phyloP scores from a whole-genome alignment of 1,140 invertebrate genomes.

The Eupeodes corollae region DNA sequence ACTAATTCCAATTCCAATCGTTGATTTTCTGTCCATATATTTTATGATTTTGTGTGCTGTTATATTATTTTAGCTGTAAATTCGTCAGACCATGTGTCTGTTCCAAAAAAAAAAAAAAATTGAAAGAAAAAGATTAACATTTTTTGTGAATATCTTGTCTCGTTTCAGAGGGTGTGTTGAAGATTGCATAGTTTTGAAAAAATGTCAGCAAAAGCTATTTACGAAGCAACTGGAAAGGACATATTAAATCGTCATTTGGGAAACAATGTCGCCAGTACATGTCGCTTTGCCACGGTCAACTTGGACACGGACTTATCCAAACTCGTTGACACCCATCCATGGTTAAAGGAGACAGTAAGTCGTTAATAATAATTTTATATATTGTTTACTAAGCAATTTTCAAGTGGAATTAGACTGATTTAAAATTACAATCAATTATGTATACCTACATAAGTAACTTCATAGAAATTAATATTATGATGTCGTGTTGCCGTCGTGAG shows the following conservation, averaged over 20 bases:
- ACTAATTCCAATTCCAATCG: too few relatives aligned
- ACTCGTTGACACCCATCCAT: slow-evolving; percentile 65
- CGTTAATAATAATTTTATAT: slow-evolving; percentile 1
- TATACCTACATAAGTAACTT: too few relatives aligned
- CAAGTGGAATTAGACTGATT: too few relatives aligned
- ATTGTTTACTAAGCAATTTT: neutral
- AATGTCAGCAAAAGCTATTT: slow-evolving; percentile 98
- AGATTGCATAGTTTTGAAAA: neutral
- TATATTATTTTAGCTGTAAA: too few relatives aligned
- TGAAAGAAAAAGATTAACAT: too few relatives aligned
- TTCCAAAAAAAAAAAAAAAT: too few relatives aligned
- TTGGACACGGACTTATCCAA: slow-evolving; percentile 71
- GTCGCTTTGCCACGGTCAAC: slow-evolving; percentile 70
- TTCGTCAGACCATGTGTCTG: too few relatives aligned
- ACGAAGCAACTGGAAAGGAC: slow-evolving; percentile 91
- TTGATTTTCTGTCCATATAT: too few relatives aligned
- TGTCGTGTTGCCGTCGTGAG: too few relatives aligned
- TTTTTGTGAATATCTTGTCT: neutral
- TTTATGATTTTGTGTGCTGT: too few relatives aligned
- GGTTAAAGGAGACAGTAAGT: slow-evolving; percentile 66
- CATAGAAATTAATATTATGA: too few relatives aligned
- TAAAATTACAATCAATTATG: too few relatives aligned
- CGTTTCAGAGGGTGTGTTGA: neutral
- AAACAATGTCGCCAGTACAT: slow-evolving; percentile 58
- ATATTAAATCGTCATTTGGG: slow-evolving; percentile 79